Conservation (phyloP, 2,113 vertebrate genomes). For the Coptodon rendalli region DNA sequence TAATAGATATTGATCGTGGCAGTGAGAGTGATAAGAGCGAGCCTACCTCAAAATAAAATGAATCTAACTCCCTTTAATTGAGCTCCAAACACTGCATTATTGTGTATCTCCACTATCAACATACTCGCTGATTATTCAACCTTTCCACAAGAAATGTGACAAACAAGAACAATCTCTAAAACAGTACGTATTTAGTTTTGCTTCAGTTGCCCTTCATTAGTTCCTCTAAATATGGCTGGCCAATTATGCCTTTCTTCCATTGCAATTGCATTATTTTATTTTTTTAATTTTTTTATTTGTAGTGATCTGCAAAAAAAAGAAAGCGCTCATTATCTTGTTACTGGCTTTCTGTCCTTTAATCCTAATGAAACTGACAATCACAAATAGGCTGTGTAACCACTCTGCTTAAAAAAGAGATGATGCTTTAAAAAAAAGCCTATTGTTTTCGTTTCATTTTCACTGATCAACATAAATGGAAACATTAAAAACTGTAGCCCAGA, state of each 20-base stretch:
- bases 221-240: slow-evolving; percentile 32
- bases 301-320: slow-evolving; percentile 24
- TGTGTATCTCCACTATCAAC: not conserved
- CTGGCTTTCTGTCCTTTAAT: slow-evolving; percentile 46
- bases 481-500: slow-evolving; percentile 5
- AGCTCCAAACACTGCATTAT: not conserved
- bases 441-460: slow-evolving; percentile 36
- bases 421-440: slow-evolving; percentile 25
- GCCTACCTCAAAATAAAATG: not conserved
- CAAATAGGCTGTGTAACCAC: slow-evolving; percentile 50
- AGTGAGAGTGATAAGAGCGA: not conserved
- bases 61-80: not conserved
- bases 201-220: slow-evolving; percentile 40
- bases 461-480: slow-evolving; percentile 40
- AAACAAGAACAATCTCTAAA: slow-evolving; percentile 14
- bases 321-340: slow-evolving; percentile 46
- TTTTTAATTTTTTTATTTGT: not conserved
- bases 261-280: slow-evolving; percentile 32
- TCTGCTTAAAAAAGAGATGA: slow-evolving; percentile 1
- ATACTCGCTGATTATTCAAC: not conserved
- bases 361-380: slow-evolving; percentile 58
- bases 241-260: slow-evolving; percentile 30
- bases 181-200: slow-evolving; percentile 36
- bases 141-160: not conserved
- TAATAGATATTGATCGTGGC: not conserved